A percentile compares a stretch with the other conserved stretches of the same genome.
Evolutionary conservation across 1,140 invertebrate genomes (phyloP).

Genomic region (Trichomalopsis sarcophagae): DNA sequence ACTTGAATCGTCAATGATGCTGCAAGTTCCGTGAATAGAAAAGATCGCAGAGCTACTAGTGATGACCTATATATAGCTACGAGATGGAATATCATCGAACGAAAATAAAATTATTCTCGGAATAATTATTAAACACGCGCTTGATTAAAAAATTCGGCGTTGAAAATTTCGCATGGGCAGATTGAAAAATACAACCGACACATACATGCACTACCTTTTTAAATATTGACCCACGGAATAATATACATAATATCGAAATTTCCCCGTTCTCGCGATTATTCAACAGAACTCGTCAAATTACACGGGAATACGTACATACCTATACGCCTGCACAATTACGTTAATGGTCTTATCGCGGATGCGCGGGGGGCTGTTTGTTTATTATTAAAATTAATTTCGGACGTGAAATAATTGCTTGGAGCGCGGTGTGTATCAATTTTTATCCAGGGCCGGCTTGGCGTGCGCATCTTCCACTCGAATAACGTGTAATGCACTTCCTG

Average conservation of each 20-base stretch:
- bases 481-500: slow-evolving; percentile 14
- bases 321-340: background rate
- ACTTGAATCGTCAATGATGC: background rate
- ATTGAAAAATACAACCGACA: background rate
- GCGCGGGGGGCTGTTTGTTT: background rate
- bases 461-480: background rate
- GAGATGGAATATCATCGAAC: too few relatives aligned
- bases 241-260: background rate
- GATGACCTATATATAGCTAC: too few relatives aligned
- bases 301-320: background rate
- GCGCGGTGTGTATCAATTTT: slow-evolving; percentile 1
- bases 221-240: background rate
- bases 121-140: too few relatives aligned
- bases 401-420: slow-evolving; percentile 22
- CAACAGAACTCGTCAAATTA: background rate
- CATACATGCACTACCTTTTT: background rate
- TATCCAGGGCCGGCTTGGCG: background rate
- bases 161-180: too few relatives aligned
- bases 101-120: too few relatives aligned
- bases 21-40: background rate
- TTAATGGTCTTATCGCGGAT: background rate
- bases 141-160: too few relatives aligned
- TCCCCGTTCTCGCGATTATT: background rate
- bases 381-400: slow-evolving; percentile 32
- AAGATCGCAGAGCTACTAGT: background rate